Base-by-base conservation (phyloP, 2,888 invertebrate species). In the Apodemia duryi region DNA sequence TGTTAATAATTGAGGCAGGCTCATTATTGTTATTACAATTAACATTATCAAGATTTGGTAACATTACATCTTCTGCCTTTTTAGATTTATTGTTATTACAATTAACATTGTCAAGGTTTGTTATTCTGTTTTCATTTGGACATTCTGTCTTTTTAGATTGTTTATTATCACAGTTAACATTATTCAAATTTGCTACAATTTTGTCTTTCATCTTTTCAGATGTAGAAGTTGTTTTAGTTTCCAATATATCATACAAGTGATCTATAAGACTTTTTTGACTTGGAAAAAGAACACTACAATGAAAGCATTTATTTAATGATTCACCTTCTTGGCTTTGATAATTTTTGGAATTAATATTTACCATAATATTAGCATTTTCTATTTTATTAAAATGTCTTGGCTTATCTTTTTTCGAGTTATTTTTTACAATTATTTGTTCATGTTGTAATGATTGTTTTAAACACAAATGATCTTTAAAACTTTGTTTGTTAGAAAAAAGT, bases 221-320 rank as follows among this genome's bases (percentile, higher is more conserved):
- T 32, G 28, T 38, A 9, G 54, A 61, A 1, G 43, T 43, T 43
- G 29, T 41, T 64, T 70, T 71, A 67, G 74, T 63, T 60, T 82
- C 74, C 35, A 88, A 72, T 65, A 85, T 71, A 63, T 76, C 73
- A 71, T 88, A 88, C 49, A 88, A 76, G 67, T 88, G 88, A 64
- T 88, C 83, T 73, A 88, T 85, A 35, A 88, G 73, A 54, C 71
- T 70, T 70, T 77, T 76, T 63, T 78, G 76, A 52, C 75, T 77
- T 63, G 73, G 61, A 78, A 88, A 88, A 61, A 66, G 28, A 68
- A 74, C 70, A 29, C 79, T 73, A 68, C 88, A 88, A 71, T 88
- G 88, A 70, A 80, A 80, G 75, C 88, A 88, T 64, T 68, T 41
- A 41, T 62, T 61, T 28, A 51, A 35, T 46, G 21, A 61, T 43